Conservation (phyloP, 2,888 invertebrate genomes). For the Phortica magna region DNA sequence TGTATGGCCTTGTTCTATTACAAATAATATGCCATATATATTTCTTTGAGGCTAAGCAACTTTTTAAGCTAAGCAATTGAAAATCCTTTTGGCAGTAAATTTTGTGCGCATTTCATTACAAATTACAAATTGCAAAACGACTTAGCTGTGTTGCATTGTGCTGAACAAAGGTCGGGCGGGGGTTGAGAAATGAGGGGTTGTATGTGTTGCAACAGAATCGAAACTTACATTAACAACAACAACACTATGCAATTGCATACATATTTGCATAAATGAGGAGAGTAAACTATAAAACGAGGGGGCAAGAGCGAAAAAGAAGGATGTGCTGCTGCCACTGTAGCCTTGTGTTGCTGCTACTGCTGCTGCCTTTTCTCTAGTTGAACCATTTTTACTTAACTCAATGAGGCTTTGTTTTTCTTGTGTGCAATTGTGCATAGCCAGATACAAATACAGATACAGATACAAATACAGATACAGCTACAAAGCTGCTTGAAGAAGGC, state of each 20-base stretch:
- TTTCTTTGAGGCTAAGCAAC: conserved; percentile 39
- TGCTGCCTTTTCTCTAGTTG: conserved; percentile 41
- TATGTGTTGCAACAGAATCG: background rate
- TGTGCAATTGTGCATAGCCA: conserved; percentile 69
- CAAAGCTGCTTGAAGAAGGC: background rate
- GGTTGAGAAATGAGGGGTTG: background rate
- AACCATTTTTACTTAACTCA: conserved; percentile 68
- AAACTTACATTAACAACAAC: conserved; percentile 26
- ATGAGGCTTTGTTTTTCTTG: conserved; percentile 47
- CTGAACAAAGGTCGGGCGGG: background rate
- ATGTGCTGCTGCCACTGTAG: background rate
- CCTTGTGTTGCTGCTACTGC: conserved; percentile 21
- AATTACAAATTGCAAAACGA: conserved; percentile 41
- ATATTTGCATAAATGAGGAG: conserved; percentile 31
- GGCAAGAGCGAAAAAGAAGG: background rate
- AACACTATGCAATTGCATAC: conserved; percentile 47
- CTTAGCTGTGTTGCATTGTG: background rate
- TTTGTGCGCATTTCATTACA: conserved; percentile 69
- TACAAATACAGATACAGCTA: no score
- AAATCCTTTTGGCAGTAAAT: conserved; percentile 69
- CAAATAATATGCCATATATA: conserved; percentile 27
- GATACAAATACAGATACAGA: conserved; percentile 54
- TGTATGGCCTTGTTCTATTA: background rate
- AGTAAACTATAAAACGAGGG: background rate
- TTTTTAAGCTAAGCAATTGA: conserved; percentile 57